Evolutionary conservation across 2,888 invertebrate genomes (phyloP).

Genomic region (Lumbricus terrestris): DNA sequence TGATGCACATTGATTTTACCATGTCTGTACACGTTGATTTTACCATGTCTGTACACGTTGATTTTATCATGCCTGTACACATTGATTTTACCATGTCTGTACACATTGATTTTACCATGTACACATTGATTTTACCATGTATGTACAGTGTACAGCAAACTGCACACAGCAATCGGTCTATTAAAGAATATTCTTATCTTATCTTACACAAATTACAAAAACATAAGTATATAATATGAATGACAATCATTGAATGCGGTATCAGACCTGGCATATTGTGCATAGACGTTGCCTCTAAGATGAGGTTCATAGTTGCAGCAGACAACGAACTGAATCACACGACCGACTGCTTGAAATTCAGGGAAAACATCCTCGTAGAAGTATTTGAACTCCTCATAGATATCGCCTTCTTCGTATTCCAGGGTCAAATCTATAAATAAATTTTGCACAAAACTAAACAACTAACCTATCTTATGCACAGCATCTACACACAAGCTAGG

Average conservation of each 20-base stretch:
- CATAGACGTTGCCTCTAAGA: constrained; percentile 84
- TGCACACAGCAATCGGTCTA: too few relatives aligned
- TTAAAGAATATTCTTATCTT: too few relatives aligned
- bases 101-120: too few relatives aligned
- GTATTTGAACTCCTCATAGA: constrained; percentile 75
- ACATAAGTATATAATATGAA: not conserved
- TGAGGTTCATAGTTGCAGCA: constrained; percentile 84
- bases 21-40: too few relatives aligned
- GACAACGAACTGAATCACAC: constrained; percentile 66
- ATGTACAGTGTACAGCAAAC: too few relatives aligned
- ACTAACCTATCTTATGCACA: not conserved
- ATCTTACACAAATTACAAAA: not conserved
- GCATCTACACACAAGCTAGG: not conserved
- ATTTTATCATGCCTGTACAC: too few relatives aligned
- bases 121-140: too few relatives aligned
- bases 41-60: too few relatives aligned
- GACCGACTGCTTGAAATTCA: constrained; percentile 70
- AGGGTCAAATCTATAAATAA: constrained; percentile 69
- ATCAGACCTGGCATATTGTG: constrained; percentile 70
- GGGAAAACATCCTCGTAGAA: constrained; percentile 82
- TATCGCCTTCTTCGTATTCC: constrained; percentile 81
- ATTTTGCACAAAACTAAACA: not conserved
- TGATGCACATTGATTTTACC: too few relatives aligned
- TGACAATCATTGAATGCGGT: too few relatives aligned
- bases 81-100: too few relatives aligned